Base-by-base conservation (phyloP, 1,140 invertebrate species). In the Saccostrea glomerata region DNA sequence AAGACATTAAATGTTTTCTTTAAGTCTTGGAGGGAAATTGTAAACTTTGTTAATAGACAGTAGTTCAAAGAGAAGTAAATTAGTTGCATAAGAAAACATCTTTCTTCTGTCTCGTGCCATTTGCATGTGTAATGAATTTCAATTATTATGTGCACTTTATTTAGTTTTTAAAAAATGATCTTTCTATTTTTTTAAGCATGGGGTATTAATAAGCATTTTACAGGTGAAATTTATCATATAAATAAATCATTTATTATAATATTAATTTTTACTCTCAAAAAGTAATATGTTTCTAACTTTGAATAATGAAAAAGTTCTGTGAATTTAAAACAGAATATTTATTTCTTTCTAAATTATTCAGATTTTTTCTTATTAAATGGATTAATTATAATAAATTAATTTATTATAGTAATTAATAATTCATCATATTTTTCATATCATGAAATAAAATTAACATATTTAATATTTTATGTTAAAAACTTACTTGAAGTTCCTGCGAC, bases 401-500 rank as follows among this genome's bases (percentile, higher is more conserved):
- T 5, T 23, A 30, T 47, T 82, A 2, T 7, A 23, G 9, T 12
- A 17, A 47, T 82, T 23, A 82, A 82, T 82, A 23, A 82, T 36
- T 47, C 11, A 12, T 7, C 6, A 0, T 47, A 82, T 82, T 36
- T 30, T 23, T 82, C 9, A 82, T 30, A 82, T 3, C 47, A 30
- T 82, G 47, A 7, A 77, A 25, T 77, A 40, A 25, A 77, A 77
- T 20, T 40, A 9, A 15, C 70, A 77, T n/a, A 25, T 9, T 13
- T 20, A 17, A 60, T 17, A 17, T 60, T 60, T 60, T 60, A 60
- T 6, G 58, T 55, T 55, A 84, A 47, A 36, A 40, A 88, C 87
- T 88, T 88, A 88, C 87, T 88, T 73, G 87, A 88, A 73, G 84
- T 88, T 73, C 87, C 87, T 36, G 87, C 60, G 3, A 88, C 87